Evolutionary conservation across 2,113 vertebrate genomes (phyloP), one percentile per base, ranked within the genome.

Genomic region (Neolamprologus devosi): DNA sequence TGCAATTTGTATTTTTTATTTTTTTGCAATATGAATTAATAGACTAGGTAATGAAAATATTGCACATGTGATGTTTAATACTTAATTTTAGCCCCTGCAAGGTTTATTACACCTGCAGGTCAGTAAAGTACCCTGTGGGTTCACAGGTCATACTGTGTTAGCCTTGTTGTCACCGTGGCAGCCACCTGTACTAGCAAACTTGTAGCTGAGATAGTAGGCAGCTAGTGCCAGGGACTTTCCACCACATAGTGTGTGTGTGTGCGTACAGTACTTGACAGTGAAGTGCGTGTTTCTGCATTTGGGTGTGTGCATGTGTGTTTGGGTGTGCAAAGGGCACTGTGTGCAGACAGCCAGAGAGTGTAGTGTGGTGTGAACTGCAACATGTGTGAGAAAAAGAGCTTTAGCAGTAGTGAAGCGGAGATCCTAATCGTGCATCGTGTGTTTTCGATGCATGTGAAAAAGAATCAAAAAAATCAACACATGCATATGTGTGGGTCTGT

Each of bases 151-250:
- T 7, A 16, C 65, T 83, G 33, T 82, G 14, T 30, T 55, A 57
- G 45, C 54, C 14, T 82, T 73, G 73, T 83, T 81, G 84, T 79
- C 65, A 54, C 6, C n/a, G 45, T 86, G 75, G 60, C 85, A 88
- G 84, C 89, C 83, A 94, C 91, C 93, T 92, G 89, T 87, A 88
- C 54, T 14, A 79, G 63, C 81, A 88, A 28, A 83, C 47, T 81
- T 60, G 78, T 45, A 88, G 82, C 65, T 90, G 80, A 91, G 88
- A 92, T 68, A 93, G 81, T 65, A 92, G 57, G 84, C 80, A 57
- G 85, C 42, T 5, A 85, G 82, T 89, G 91, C 90, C 92, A 86
- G 94, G 95, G 95, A 94, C 95, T 95, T 96, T 96, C 95, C 95
- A 90, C 75, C 30, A 63, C 57, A 19, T 49, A 12, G 16, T 40